Base-by-base conservation (phyloP, 2,113 vertebrate species). In the Vanacampus margaritifer region DNA sequence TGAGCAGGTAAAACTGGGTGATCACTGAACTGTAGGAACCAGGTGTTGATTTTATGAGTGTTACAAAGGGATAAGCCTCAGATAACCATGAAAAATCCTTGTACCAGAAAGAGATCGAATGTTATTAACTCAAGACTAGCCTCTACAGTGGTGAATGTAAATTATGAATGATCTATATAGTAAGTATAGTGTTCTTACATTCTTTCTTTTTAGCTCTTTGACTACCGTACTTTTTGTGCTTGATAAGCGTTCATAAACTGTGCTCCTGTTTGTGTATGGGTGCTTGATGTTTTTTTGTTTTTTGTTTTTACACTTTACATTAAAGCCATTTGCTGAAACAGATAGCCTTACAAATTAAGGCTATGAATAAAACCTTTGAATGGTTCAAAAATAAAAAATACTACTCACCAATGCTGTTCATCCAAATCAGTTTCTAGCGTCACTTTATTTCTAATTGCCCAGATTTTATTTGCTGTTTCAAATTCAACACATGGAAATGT, bases 91-190 rank as follows among this genome's bases (percentile, higher is more conserved):
- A 46, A 5, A 56, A 28, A 68, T 58, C 39, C 73, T n/a, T 68
- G 59, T 71, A 66, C 50, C 45, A 32, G 59, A 32, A 62, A 43
- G 50, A 62, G 62, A 67, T 50, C 87, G 28, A 79, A 66, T 58
- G 68, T 84, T 82, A 84, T 87, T 82, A 89, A 86, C 65, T 57
- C 79, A 59, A 74, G 84, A 86, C 76, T 77, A 79, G 79, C 23
- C 36, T 2, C 11, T 45, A 81, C 65, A 72, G 64, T 74, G 68
- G 76, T 78, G 77, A 76, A 64, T 83, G 68, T 84, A 75, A 63
- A 73, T 65, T 51, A 72, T 37, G 28, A 26, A 48, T 64, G n/a
- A 64, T 84, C 74, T 79, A 73, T 70, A 77, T 59, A 70, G 23
- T 58, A 35, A 6, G 28, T 21, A 58, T 2, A 35, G 26, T 28